A percentile compares a stretch with the other conserved stretches of the same genome.
Conservation (phyloP, 2,113 vertebrate genomes). For the Ibidorhyncha struthersii region DNA sequence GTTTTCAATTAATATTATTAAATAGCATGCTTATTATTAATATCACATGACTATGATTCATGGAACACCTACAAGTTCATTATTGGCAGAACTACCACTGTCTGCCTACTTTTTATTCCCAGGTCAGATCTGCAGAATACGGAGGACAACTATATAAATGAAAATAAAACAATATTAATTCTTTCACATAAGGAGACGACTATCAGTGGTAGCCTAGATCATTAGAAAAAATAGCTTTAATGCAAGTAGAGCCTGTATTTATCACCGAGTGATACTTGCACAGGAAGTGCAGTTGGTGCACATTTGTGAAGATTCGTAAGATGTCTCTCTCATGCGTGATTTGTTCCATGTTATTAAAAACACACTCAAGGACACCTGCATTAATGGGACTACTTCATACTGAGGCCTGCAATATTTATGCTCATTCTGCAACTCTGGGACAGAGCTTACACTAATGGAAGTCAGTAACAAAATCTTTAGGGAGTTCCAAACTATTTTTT, state of each 20-base stretch:
- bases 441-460: constrained; percentile 35
- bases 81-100: neutral
- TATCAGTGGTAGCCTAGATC: neutral
- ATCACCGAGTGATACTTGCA: neutral
- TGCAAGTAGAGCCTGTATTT: neutral
- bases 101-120: neutral
- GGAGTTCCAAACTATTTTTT: constrained; percentile 55
- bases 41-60: neutral
- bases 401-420: constrained; percentile 44
- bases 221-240: neutral
- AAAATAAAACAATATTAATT: neutral
- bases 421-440: constrained; percentile 21
- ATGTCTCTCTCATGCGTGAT: neutral
- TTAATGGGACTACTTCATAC: constrained; percentile 24
- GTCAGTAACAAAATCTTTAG: constrained; percentile 43
- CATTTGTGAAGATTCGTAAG: neutral
- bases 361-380: constrained; percentile 28
- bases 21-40: neutral
- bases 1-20: neutral
- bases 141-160: neutral
- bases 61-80: neutral
- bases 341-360: constrained; percentile 23
- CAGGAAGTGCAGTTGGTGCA: neutral
- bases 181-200: neutral
- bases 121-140: neutral